A percentile compares a stretch with the other conserved stretches of the same genome.
phyloP scores from a whole-genome alignment of 2,797 vertebrate species.

The Mionectes olivaceus region DNA sequence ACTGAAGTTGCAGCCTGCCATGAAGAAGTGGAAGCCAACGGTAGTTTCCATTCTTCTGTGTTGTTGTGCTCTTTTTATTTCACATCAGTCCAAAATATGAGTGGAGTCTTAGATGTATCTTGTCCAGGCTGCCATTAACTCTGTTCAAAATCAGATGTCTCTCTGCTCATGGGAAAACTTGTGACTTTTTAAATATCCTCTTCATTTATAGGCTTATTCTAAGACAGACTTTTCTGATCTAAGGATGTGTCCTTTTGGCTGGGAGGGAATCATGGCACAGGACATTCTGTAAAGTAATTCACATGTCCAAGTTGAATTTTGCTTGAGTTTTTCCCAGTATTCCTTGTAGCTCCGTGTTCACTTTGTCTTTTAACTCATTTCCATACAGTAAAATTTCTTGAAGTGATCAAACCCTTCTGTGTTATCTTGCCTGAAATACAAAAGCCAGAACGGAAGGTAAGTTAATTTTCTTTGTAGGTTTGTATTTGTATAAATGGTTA shows the following conservation, averaged over 20 bases:
- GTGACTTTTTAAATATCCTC: neutral
- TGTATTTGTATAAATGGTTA: neutral
- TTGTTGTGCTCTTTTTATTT: rapidly evolving
- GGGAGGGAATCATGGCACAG: neutral
- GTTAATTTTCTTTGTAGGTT: neutral
- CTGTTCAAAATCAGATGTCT: neutral
- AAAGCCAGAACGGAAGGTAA: constrained; percentile 85
- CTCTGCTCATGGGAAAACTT: neutral
- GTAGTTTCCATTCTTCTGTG: neutral
- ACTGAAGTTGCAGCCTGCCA: neutral
- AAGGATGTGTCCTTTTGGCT: neutral
- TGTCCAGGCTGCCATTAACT: neutral
- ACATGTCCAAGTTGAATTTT: rapidly evolving
- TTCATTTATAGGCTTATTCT: neutral
- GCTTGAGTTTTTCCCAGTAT: neutral
- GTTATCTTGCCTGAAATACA: constrained; percentile 86
- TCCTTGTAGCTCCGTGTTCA: neutral
- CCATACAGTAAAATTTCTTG: constrained; percentile 83
- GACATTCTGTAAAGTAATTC: neutral
- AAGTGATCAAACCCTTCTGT: constrained; percentile 87
- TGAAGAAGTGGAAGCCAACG: neutral
- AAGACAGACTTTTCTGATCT: neutral
- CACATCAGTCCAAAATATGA: rapidly evolving
- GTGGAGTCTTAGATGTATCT: neutral
- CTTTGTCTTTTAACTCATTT: neutral